Percentiles rank a stretch among this genome's conserved stretches.
Conservation (phyloP, 2,113 vertebrate species). For the Cyphotilapia sp. region DNA sequence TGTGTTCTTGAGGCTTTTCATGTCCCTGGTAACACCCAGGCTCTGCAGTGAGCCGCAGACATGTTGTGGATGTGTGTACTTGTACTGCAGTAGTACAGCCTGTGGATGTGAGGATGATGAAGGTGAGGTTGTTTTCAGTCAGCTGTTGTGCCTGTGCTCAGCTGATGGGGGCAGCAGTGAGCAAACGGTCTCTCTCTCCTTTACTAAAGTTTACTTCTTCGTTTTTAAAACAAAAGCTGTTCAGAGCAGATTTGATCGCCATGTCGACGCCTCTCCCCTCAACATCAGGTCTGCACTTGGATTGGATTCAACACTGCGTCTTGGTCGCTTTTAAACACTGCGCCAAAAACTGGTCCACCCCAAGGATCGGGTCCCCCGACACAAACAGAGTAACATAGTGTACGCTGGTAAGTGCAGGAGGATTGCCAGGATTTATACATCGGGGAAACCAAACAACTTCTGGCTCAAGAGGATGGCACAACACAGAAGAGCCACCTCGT, state of each 20-base stretch:
- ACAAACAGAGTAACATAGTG: background rate
- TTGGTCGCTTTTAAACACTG: background rate
- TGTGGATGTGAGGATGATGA: background rate
- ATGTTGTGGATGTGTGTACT: background rate
- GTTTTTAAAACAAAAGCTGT: rapidly evolving
- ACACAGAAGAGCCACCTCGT: background rate
- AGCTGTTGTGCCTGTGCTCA: background rate
- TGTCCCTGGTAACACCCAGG: background rate
- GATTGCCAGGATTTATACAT: background rate
- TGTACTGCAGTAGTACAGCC: background rate
- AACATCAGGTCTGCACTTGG: background rate
- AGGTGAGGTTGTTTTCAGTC: background rate
- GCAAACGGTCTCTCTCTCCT: background rate
- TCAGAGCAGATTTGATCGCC: background rate
- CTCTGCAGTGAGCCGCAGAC: background rate
- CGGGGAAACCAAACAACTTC: background rate
- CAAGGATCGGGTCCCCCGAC: background rate
- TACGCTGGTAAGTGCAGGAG: background rate
- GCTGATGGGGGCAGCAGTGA: background rate
- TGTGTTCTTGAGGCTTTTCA: background rate
- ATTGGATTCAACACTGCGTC: background rate
- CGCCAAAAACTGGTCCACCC: background rate
- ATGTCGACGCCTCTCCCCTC: background rate
- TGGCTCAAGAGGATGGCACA: background rate
- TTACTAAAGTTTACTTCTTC: background rate